Evolutionary conservation across 2,113 vertebrate genomes (phyloP), one percentile per base, ranked within the genome.

Genomic region (Myrmophylax atrothorax): DNA sequence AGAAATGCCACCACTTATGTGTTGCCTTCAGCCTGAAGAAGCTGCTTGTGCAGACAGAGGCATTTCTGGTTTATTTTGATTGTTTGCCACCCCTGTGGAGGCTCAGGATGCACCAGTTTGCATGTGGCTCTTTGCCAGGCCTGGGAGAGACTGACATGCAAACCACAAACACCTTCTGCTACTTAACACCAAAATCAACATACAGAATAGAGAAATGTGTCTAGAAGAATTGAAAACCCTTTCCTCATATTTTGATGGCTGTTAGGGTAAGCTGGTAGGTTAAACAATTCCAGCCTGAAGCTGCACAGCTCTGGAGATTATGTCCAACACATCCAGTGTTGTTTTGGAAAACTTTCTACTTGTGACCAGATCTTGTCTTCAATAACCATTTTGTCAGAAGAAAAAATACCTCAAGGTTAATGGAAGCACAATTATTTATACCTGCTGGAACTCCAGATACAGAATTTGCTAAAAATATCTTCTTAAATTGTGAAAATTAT

Each of bases 111-210:
- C 64, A 79, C 49, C 63, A 83, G 84, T 47, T 66, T 86, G 75
- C 49, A 14, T 15, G 72, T 74, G 76, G 90, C 85, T 94, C 72
- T 75, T 86, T 91, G 69, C 89, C 91, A 94, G 91, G 70, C 70
- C 53, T 87, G 67, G 15, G 4, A 70, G 84, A 76, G 93, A 87
- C 70, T 78, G 83, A 88, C 88, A 73, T 12, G 35, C 72, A 96
- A 95, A 91, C 77, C 80, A 86, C 89, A 94, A 95, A 96, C 56
- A 90, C 88, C 74, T 86, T 80, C 74, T 72, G 78, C 77, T 92
- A 60, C 88, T 94, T 89, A 83, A 76, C 70, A 47, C 70, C 38
- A 88, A 81, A 73, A 58, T 56, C 78, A 84, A 92, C 44, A 35
- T 3, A 77, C 44, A 72, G 79, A 90, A 76, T 40, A 95, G 23